Base-by-base conservation (phyloP, 2,888 invertebrate species). In the Hartigia nigra region DNA sequence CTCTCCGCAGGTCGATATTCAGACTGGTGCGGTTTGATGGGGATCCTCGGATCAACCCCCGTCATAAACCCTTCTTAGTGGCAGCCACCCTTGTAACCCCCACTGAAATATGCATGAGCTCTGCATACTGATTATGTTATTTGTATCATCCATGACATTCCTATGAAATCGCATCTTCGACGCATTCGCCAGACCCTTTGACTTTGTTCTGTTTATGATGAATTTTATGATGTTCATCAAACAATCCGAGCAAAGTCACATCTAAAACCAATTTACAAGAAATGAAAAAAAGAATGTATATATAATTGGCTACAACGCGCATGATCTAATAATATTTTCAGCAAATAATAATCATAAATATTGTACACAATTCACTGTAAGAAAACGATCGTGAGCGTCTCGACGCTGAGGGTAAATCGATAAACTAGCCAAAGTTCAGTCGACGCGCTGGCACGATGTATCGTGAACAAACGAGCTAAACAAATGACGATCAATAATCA, bases 41-140 rank as follows among this genome's bases (percentile, higher is more conserved):
- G 90, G 88, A 90, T 90, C 88, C 87, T 87, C 87, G 90, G 88
- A 90, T 91, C 90, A 91, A 89, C 90, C 89, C 90, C 90, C 89
- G 90, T 91, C 91, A 91, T 91, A 91, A 91, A 91, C 91, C 91
- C 91, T 91, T 91, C 91, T 91, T 90, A 91, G 89, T 87, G 88
- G 87, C 87, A 84, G 80, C 14, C 79, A 72, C 69, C 70, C 76
- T 36, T 74, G 82, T 84, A 84, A 81, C 87, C 86, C 86, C 86
- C 84, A 84, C 85, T 91, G 88, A 89, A 91, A 91, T 90, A 91
- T 91, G 88, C 90, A 90, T 91, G 90, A 90, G 88, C 88, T 85
- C 85, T 88, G 90, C 91, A 91, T 91, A 91, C 89, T 90, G 89
- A 91, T 91, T 91, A 87, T 87, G 88, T 88, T 90, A 90, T 90